Conservation (phyloP, 2,888 invertebrate species). For the Crioceris asparagi region DNA sequence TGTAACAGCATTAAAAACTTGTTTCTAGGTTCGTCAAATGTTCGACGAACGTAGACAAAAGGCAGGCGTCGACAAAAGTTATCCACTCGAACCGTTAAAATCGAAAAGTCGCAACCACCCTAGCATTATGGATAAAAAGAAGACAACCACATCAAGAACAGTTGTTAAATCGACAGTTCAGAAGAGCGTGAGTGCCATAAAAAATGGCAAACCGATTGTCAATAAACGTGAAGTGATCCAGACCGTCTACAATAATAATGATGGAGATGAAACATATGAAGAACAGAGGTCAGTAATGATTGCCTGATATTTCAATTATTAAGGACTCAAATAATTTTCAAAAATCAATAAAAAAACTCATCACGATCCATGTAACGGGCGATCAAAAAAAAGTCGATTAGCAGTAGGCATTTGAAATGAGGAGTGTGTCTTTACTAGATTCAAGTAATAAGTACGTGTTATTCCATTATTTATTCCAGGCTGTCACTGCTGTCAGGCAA, state of each 20-base stretch:
- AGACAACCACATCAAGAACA: conserved; percentile 24
- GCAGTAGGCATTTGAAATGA: too few species aligned
- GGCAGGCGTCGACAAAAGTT: conserved; percentile 70
- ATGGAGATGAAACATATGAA: conserved; percentile 30
- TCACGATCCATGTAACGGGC: too few species aligned
- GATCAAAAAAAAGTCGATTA: too few species aligned
- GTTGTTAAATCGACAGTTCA: conserved; percentile 33
- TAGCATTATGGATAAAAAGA: conserved; percentile 34
- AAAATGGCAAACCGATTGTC: conserved; percentile 35
- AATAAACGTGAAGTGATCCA: conserved; percentile 34
- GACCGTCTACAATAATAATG: conserved; percentile 33
- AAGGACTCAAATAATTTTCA: too few species aligned
- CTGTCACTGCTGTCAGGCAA: too few species aligned
- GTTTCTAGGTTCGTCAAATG: conserved; percentile 65
- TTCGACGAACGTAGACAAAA: conserved; percentile 71
- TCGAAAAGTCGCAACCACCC: conserved; percentile 26
- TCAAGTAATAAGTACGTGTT: too few species aligned
- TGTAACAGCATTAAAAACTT: conserved; percentile 28
- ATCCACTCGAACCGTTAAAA: conserved; percentile 67
- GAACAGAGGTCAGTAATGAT: conserved; percentile 31
- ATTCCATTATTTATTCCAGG: too few species aligned
- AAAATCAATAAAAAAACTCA: too few species aligned
- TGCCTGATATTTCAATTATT: too few species aligned
- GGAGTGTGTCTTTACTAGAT: too few species aligned
- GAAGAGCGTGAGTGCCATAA: conserved; percentile 34